phyloP scores from a whole-genome alignment of 2,797 vertebrate genomes.

The Acipenser ruthenus region DNA sequence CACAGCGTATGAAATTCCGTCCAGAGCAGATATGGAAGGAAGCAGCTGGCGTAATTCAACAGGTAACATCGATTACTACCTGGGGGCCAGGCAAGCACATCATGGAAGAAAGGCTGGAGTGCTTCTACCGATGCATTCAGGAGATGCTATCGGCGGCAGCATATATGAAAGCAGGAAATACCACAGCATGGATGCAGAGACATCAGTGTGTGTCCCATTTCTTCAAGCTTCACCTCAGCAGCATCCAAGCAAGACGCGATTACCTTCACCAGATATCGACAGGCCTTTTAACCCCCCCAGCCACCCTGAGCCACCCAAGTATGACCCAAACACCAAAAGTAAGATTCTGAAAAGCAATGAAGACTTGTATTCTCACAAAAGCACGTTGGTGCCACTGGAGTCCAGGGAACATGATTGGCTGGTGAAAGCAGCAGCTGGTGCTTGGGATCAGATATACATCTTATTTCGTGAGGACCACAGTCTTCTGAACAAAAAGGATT shows the following conservation, averaged over 20 bases:
- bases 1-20: not conserved
- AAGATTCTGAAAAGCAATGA: slow-evolving; percentile 23
- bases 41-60: slow-evolving; percentile 30
- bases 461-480: slow-evolving; percentile 74
- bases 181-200: slow-evolving; percentile 53
- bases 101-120: slow-evolving; percentile 11
- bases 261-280: slow-evolving; percentile 47
- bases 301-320: slow-evolving; percentile 25
- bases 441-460: slow-evolving; percentile 65
- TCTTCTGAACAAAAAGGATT: slow-evolving; percentile 73
- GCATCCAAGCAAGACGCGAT: slow-evolving; percentile 36
- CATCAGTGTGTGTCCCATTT: slow-evolving; percentile 47
- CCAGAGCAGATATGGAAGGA: not conserved
- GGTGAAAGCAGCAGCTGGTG: slow-evolving; percentile 67
- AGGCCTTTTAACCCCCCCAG: slow-evolving; percentile 41
- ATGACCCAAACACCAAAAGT: slow-evolving; percentile 9
- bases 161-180: slow-evolving; percentile 43
- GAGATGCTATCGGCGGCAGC: too few relatives aligned
- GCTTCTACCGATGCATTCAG: not conserved
- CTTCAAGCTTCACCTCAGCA: slow-evolving; percentile 37
- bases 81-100: not conserved
- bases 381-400: slow-evolving; percentile 65
- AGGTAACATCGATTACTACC: slow-evolving; percentile 31
- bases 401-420: slow-evolving; percentile 77
- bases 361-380: slow-evolving; percentile 24